Base-by-base conservation (phyloP, 2,888 invertebrate genomes). In the Cacoxenus indagator region DNA sequence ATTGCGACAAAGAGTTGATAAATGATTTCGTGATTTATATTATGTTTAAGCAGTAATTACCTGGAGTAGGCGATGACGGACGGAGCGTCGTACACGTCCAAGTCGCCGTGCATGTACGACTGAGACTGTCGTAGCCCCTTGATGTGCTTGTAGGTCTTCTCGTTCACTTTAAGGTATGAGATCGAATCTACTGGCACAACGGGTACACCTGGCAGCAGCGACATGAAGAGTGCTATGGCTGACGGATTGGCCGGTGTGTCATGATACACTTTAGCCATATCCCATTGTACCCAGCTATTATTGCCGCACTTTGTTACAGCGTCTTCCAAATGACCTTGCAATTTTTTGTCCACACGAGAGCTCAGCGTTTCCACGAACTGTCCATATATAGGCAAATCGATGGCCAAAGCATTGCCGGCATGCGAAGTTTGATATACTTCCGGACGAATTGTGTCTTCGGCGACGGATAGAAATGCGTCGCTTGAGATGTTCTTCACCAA, bases 201-300 rank as follows among this genome's bases (percentile, higher is more conserved):
- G 0, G 95, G 93, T 4, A 94, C 92, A 55, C 96, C 97, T 0
- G 95, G 95, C 73, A 98, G 88, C 67, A 96, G 88, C 84, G 95
- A 89, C 59, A 93, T 90, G 81, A 97, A 90, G 82, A 94, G 91
- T 24, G 92, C 92, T 43, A 90, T 74, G 64, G 91, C 90, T 0
- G 88, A 85, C 64, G 73, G 78, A 71, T 82, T 73, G 2, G 80
- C 74, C 0, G 48, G 48, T 11, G 74, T 73, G 29, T 76, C 74
- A n/a, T 68, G 45, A 24, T 70, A 71, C 0, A 82, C 71, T 45
- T 79, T 76, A 1, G 75, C 85, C n/a, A 84, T 82, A 76, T 86
- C 84, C 88, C 88, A 89, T 68, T 88, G 88, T 55, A 87, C 27
- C 87, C 88, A 88, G 19, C 84, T 79, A 22, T 70, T 62, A 62